A percentile compares a stretch with the other conserved stretches of the same genome.
Evolutionary conservation across 2,113 vertebrate species (phyloP).

Genomic region (Tragelaphus buxtoni): DNA sequence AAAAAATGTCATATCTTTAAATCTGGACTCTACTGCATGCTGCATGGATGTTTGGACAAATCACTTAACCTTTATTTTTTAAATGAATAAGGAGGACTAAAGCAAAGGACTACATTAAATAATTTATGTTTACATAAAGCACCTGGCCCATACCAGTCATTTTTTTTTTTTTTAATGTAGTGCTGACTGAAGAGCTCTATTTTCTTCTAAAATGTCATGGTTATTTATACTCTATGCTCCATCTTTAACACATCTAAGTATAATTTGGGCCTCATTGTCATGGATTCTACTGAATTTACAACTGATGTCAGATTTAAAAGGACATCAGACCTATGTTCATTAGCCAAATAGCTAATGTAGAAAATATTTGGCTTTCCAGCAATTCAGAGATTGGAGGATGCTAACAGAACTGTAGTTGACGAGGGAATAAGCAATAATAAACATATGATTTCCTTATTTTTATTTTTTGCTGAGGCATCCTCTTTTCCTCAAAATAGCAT

Average conservation of each 20-base stretch:
- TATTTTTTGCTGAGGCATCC: neutral
- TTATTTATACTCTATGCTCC: neutral
- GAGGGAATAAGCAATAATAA: neutral
- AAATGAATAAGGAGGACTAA: neutral
- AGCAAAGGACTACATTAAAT: neutral
- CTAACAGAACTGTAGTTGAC: neutral
- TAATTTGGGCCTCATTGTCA: neutral
- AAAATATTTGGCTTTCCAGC: neutral
- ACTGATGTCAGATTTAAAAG: neutral
- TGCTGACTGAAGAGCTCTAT: neutral
- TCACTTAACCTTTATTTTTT: neutral
- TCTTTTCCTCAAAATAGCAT: slow-evolving; percentile 44
- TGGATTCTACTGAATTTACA: neutral
- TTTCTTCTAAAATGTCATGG: slow-evolving; percentile 14
- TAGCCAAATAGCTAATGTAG: neutral
- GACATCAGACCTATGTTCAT: neutral
- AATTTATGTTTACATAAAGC: neutral
- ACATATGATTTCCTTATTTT: neutral
- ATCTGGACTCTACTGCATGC: neutral
- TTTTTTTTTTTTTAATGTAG: neutral
- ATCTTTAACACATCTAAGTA: neutral
- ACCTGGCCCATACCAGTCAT: neutral
- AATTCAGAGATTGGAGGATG: neutral
- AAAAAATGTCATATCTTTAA: neutral
- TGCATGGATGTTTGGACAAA: neutral